phyloP scores from a whole-genome alignment of 2,888 invertebrate species.

The Metallyticus violacea region DNA sequence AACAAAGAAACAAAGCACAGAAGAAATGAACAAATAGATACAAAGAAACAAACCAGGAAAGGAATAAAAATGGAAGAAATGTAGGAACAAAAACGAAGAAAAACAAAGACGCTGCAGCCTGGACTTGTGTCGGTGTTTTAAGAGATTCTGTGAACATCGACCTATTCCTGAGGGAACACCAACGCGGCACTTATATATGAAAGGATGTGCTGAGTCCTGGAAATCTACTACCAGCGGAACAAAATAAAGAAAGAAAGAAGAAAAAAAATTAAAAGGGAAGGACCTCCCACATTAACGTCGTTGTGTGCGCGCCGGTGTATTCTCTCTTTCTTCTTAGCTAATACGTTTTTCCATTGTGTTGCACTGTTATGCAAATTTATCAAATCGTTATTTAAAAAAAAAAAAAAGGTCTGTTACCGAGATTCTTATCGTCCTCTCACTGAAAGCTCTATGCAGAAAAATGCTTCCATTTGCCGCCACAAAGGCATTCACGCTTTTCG shows the following conservation, averaged over 20 bases:
- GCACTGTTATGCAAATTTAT: background rate
- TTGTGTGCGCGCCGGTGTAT: background rate
- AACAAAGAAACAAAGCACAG: too few species aligned
- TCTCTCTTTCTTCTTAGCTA: background rate
- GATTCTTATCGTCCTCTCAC: background rate
- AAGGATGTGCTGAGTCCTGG: background rate
- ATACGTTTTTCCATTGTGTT: background rate
- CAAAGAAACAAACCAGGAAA: too few species aligned
- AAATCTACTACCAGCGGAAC: background rate
- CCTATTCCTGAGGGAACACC: background rate
- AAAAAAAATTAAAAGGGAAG: background rate
- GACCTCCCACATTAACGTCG: background rate
- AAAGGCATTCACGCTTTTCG: background rate
- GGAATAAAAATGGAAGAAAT: too few species aligned
- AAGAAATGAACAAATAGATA: too few species aligned
- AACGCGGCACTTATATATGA: background rate
- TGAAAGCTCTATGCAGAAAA: background rate
- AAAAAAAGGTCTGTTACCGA: background rate
- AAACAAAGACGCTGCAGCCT: too few species aligned
- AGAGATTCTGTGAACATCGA: too few species aligned
- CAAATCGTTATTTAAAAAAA: background rate
- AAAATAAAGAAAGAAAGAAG: background rate
- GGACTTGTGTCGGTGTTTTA: too few species aligned
- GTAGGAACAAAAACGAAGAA: too few species aligned
- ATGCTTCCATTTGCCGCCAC: background rate